A percentile compares a stretch with the other conserved stretches of the same genome.
phyloP scores from a whole-genome alignment of 2,113 vertebrate genomes.

The Lampris incognitus region DNA sequence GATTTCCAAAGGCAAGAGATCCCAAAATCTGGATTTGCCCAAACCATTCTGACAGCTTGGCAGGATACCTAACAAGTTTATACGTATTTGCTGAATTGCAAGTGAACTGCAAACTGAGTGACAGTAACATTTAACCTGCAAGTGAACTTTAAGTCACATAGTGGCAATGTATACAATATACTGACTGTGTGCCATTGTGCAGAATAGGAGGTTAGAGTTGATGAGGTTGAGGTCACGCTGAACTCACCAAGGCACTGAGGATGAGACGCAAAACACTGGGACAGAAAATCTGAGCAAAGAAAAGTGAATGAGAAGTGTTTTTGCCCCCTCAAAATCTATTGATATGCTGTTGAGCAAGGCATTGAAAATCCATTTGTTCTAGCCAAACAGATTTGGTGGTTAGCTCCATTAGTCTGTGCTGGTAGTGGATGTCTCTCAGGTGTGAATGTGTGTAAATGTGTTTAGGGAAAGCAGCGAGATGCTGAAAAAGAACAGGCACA shows the following conservation, averaged over 20 bases:
- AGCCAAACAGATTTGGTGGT: neutral
- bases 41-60: conserved; percentile 14
- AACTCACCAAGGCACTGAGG: conserved; percentile 35
- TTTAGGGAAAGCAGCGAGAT: neutral
- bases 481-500: neutral
- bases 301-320: neutral
- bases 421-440: neutral
- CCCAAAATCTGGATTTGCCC: conserved; percentile 30
- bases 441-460: neutral
- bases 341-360: too few relatives aligned
- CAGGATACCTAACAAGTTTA: conserved; percentile 29
- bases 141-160: conserved; percentile 13
- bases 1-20: conserved; percentile 34
- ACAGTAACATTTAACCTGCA: neutral
- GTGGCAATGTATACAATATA: conserved; percentile 25
- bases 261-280: conserved; percentile 21
- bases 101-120: conserved; percentile 31
- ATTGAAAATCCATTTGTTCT: neutral
- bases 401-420: neutral
- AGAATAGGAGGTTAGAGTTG: conserved; percentile 28
- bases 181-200: neutral
- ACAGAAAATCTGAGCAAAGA: neutral
- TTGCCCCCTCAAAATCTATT: neutral
- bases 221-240: conserved; percentile 27
- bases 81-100: conserved; percentile 30